Evolutionary conservation across 2,113 vertebrate genomes (phyloP), one percentile per base, ranked within the genome.

Genomic region (Engraulis encrasicolus): DNA sequence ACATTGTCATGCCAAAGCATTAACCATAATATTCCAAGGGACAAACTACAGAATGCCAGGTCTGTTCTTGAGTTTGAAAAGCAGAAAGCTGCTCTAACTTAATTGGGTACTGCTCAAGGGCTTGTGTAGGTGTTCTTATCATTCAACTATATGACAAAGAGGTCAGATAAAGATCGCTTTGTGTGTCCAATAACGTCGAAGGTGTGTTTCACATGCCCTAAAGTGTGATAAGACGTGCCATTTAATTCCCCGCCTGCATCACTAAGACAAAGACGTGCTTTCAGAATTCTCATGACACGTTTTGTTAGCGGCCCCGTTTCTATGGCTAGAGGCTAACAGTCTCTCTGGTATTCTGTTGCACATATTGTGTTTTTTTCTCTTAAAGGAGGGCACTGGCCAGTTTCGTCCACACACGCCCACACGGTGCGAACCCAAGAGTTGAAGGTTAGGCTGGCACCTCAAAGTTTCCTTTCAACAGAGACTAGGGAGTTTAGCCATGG

Each of bases 301-400:
- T 45, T 45, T 45, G 40, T 66, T 66, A 23, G n/a, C 58, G 7
- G n/a, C 6, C 23, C 52, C 7, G 52, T 18, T 19, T 54, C 18
- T 54, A 19, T 54, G 18, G 52, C 52, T 58, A 20, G 52, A 58
- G 52, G 52, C 6, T 6, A 20, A 58, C 23, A 66, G 40, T 66
- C 58, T 66, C 23, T 11, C 58, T 58, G 20, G 52, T 20, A 58
- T 14, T 88, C 54, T 87, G 82, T 87, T 85, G 83, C 61, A 82
- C 79, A 66, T 86, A 83, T 81, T 85, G 88, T 84, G 87, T 91
- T 90, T 89, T 90, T 89, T 91, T 49, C 87, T 87, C 86, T 81
- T 83, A 84, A 80, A 85, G 87, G 82, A 81, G 50, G 66, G 79
- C 38, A 81, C 61, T 88, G 85, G 84, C 84, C 82, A 84, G 81